Evolutionary conservation across 2,797 vertebrate genomes (phyloP), one percentile per base, ranked within the genome.

Genomic region (Menidia menidia): DNA sequence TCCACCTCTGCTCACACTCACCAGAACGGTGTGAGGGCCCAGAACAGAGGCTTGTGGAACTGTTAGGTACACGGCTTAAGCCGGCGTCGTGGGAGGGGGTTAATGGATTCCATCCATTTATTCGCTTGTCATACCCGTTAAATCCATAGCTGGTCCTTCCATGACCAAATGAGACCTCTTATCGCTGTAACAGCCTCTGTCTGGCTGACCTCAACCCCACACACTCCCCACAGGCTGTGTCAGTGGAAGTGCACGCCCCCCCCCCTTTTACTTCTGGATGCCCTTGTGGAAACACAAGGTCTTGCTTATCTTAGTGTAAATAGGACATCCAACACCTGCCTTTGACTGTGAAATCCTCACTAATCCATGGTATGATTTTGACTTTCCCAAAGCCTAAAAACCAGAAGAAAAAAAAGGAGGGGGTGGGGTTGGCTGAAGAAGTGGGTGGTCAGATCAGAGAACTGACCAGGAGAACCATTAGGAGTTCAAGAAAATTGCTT

Each of bases 31-130:
- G 71, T 62, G 59, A 57, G 61, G 70, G 60, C 32, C 61, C 15
- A 1, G 41, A 71, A 73, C 67, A 55, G n/a, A n/a, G 63, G 64
- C 39, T 54, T 5, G 62, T 19, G 59, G 66, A 60, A 73, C 64
- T 2, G 69, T 60, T 63, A 71, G 71, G 68, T 77, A 47, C 58
- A 19, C 43, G 47, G 71, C 58, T 86, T 80, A 86, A 80, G 77
- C 79, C 25, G 53, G 67, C 83, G 78, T 68, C 60, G 55, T 85
- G 86, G 84, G 87, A 85, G 75, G 64, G 83, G 64, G 83, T 89
- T 91, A 90, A 91, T 89, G 86, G 85, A 81, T 84, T 88, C 80
- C 77, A 83, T 82, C 85, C 90, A 86, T 92, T 87, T 83, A 88
- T 88, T 91, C 83, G 90, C 87, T 85, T 90, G 89, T 91, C 91